Percentiles rank a stretch among this genome's conserved stretches.
phyloP scores from a whole-genome alignment of 2,113 vertebrate species.

The Oxyruncus cristatus region DNA sequence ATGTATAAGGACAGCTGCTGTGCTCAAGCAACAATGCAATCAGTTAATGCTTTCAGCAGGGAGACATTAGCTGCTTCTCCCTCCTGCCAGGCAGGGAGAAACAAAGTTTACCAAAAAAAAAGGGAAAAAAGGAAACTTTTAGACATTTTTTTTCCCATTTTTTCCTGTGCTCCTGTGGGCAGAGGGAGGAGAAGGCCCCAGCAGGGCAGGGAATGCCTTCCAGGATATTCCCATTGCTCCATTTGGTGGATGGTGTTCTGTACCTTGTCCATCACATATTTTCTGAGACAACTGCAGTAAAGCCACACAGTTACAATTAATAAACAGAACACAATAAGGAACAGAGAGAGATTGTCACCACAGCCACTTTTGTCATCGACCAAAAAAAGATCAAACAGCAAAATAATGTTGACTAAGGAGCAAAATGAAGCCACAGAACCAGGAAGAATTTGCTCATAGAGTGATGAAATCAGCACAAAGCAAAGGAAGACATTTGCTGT shows the following conservation, averaged over 20 bases:
- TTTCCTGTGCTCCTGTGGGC: background rate
- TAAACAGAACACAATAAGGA: background rate
- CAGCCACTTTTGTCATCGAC: background rate
- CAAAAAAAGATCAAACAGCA: background rate
- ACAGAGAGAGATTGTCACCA: background rate
- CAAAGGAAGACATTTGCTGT: background rate
- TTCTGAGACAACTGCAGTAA: background rate
- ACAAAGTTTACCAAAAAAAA: slow-evolving; percentile 47
- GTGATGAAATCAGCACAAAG: background rate
- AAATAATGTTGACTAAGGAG: background rate
- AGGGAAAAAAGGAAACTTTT: slow-evolving; percentile 11
- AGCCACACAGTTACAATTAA: background rate
- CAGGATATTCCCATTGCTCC: background rate
- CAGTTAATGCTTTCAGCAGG: slow-evolving; percentile 76
- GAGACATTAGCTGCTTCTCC: slow-evolving; percentile 68
- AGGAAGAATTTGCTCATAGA: background rate
- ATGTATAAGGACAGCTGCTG: slow-evolving; percentile 76
- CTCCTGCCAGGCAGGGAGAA: slow-evolving; percentile 67
- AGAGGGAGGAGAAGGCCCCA: background rate
- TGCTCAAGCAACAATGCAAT: slow-evolving; percentile 75
- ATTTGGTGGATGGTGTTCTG: background rate
- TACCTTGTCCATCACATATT: fast-evolving
- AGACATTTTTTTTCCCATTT: background rate
- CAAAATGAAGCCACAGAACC: background rate
- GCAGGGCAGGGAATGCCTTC: background rate